Percentiles rank a stretch among this genome's conserved stretches.
phyloP scores from a whole-genome alignment of 2,113 vertebrate genomes.

The Mionectes macconnelli region DNA sequence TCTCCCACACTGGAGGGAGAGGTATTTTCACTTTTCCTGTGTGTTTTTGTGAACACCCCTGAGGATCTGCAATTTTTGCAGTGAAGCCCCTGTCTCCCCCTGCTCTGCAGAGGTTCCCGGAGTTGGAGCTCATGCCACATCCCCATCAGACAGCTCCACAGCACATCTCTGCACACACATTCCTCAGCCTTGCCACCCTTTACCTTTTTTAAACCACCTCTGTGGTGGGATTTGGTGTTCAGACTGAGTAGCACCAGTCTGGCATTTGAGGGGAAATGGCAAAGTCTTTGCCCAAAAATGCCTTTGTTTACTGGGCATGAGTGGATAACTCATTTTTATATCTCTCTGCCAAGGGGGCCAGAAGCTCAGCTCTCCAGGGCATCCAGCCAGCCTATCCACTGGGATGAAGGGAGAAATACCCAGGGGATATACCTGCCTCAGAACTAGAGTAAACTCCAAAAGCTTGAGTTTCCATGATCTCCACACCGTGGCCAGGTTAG shows the following conservation, averaged over 20 bases:
- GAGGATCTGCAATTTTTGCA: neutral
- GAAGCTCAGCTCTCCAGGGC: neutral
- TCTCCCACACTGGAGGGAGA: neutral
- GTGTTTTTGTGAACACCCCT: rapidly evolving
- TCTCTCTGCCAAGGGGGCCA: neutral
- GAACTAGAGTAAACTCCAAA: neutral
- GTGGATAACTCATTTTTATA: neutral
- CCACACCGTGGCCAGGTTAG: rapidly evolving
- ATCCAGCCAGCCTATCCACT: neutral
- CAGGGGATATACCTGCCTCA: neutral
- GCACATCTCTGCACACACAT: neutral
- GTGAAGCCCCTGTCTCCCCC: rapidly evolving
- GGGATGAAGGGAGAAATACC: neutral
- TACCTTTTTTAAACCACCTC: neutral
- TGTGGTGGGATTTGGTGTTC: neutral
- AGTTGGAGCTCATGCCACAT: neutral
- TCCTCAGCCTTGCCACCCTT: neutral
- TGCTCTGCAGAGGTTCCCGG: neutral
- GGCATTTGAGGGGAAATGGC: neutral
- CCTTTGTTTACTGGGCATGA: neutral
- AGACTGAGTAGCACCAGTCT: neutral
- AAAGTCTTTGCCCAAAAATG: neutral
- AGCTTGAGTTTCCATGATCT: neutral
- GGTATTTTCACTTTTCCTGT: neutral
- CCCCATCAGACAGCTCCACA: neutral